Evolutionary conservation across 2,888 invertebrate genomes (phyloP), one percentile per base, ranked within the genome.

Genomic region (Tethea ocularis): DNA sequence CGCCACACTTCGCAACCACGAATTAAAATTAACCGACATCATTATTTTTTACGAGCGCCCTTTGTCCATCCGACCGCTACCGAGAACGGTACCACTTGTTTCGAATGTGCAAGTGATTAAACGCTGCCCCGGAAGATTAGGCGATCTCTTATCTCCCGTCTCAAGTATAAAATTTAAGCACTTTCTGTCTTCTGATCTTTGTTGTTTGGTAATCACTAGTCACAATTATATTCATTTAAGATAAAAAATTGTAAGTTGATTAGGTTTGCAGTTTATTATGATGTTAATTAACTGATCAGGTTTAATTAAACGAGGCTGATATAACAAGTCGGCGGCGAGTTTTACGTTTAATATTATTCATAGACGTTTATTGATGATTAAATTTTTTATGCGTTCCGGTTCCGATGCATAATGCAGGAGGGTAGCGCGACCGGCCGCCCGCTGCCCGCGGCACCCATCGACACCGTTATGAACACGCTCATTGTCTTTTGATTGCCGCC

Each of bases 401-500:
- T 74, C 71, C 72, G 68, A 82, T 87, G 84, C 82, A 87, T 89
- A 82, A 86, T 86, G 79, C 77, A 84, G 61, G 71, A 71, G 66
- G 66, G 64, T 67, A 61, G 62, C 69, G 63, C 13, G 13, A 6
- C 2, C 26, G 29, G 71, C 75, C 74, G 81, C 83, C 83, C 71
- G 73, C 71, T 75, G 76, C 64, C 63, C 53, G 56, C 57, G 36
- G 22, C 54, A 2, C 46, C 78, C 77, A 77, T 65, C 73, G 77
- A 72, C 83, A 86, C 91, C 89, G 91, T 89, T 90, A 88, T 81
- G 53, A 67, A 70, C 69, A 61, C 68, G 69, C 84, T 84, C 86
- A 90, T 89, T 89, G 90, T 89, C 81, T 90, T 88, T 83, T 84
- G 88, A 89, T 89, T 87, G 86, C 86, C 78, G 82, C 78, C 78